Evolutionary conservation across 2,888 invertebrate genomes (phyloP), one percentile per base, ranked within the genome.

Genomic region (Leuctra nigra): DNA sequence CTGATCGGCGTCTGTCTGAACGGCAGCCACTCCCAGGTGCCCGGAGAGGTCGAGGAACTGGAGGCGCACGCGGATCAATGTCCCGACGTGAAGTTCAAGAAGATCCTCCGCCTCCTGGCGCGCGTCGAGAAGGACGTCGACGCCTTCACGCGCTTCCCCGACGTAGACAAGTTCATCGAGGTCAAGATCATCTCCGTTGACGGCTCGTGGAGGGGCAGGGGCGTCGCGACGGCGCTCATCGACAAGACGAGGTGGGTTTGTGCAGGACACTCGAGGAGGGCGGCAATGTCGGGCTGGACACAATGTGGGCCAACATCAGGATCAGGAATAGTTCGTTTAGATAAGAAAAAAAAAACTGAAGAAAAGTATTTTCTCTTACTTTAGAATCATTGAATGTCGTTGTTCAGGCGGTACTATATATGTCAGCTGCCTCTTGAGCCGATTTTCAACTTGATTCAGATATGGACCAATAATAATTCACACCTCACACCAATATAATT

Each of bases 111-210:
- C 64, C 72, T 87, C 36, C 66, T 86, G 41, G 75, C 78, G 16
- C 68, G 73, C 41, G 75, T 84, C 6, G 83, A 80, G 29, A 72
- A 70, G 54, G 72, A 77, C 18, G 76, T 80, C 0, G 76, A 77
- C 55, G 70, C 83, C 0, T 79, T 80, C 69, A 74, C 74, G 2
- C 67, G 7, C 68, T 61, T 53, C 20, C 64, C 68, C 35, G 57
- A 61, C 63, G 74, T 79, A 1, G 66, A 78, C 24, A 74, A 73
- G 33, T 67, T 80, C 38, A 71, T 85, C 52, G 83, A 83, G 53
- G 73, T 86, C 13, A 82, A 81, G 65, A 80, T 86, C 33, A 72
- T 84, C 0, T 83, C 84, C 1, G 86, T 86, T 1, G 83, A 86
- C 63, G 75, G 75, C 0, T 72, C 72, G 13, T 85, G 81, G 77